phyloP scores from a whole-genome alignment of 2,797 vertebrate genomes.

The Erpetoichthys calabaricus region DNA sequence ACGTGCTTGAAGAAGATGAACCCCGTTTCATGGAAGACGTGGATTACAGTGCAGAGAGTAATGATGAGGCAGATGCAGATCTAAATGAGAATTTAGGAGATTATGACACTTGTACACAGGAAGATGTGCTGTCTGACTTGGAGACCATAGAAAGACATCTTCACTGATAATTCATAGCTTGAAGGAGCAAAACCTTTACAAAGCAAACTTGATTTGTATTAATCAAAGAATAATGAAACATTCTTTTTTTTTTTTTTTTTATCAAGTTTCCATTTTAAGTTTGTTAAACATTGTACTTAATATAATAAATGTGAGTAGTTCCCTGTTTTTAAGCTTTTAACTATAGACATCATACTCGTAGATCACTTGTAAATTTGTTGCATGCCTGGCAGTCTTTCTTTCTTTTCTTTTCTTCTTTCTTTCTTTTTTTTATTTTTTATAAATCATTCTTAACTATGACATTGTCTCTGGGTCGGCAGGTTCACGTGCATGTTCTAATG shows the following conservation, averaged over 20 bases:
- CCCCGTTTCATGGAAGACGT: constrained; percentile 86
- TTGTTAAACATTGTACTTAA: constrained; percentile 24
- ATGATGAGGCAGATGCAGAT: constrained; percentile 66
- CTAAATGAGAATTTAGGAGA: constrained; percentile 51
- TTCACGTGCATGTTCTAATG: constrained; percentile 4
- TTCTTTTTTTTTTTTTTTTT: no score
- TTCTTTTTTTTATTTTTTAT: constrained; percentile 9
- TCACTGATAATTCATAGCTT: constrained; percentile 14
- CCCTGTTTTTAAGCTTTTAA: constrained; percentile 32
- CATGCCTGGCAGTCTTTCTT: constrained; percentile 20
- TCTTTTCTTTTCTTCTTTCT: constrained; percentile 21
- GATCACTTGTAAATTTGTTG: constrained; percentile 30
- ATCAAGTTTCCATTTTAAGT: constrained; percentile 15
- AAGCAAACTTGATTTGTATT: constrained; percentile 15
- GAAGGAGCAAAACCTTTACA: constrained; percentile 9
- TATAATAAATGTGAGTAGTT: constrained; percentile 28
- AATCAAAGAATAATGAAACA: constrained; percentile 1
- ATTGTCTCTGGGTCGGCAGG: no score
- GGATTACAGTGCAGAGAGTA: constrained; percentile 96
- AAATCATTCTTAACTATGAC: constrained; percentile 5
- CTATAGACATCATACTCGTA: constrained; percentile 18
- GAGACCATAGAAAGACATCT: constrained; percentile 50
- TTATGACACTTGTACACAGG: constrained; percentile 48
- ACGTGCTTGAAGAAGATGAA: constrained; percentile 89
- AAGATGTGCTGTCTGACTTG: constrained; percentile 63